Evolutionary conservation across 2,113 vertebrate species (phyloP), one percentile per base, ranked within the genome.

Genomic region (Pelvicachromis taeniatus): DNA sequence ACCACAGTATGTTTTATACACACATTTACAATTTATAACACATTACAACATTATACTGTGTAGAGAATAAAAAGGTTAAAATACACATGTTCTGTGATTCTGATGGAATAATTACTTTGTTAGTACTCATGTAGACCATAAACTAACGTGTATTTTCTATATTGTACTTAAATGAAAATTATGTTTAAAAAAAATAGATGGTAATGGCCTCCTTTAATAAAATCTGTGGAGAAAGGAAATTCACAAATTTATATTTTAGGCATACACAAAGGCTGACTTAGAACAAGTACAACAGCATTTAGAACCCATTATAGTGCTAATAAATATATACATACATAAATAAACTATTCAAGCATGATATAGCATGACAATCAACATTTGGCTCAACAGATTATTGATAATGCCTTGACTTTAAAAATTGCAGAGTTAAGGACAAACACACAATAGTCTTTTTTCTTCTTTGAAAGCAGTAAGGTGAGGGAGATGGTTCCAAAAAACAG

Each of bases 361-460:
- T 73, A 80, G 82, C 50, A 84, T 78, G 45, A 88, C 82, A 88
- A 61, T 75, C 58, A 78, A 85, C 68, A 88, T 56, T 83, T 86
- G 81, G 77, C 83, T 77, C 77, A 73, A 61, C 55, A n/a, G 54
- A 53, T 81, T n/a, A 56, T 84, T 63, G 58, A 86, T 87, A 78
- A 81, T 80, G 31, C 31, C 78, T 75, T 29, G 52, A 81, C 59
- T 78, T 55, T 7, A 33, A 45, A 83, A 50, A 52, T 84, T 90
- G 89, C 53, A 70, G 58, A 84, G 84, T 80, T 68, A 87, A 92
- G 89, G 81, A 85, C 78, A 79, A 83, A 87, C 75, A 83, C 65
- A 68, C 80, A 19, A 45, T 79, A 59, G 77, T 86, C n/a, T n/a
- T 82, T 5, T 45, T 84, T 88, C 7, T 38, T 65, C 80, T 82